Evolutionary conservation across 2,797 vertebrate genomes (phyloP), one percentile per base, ranked within the genome.

Genomic region (Siniperca obscura): DNA sequence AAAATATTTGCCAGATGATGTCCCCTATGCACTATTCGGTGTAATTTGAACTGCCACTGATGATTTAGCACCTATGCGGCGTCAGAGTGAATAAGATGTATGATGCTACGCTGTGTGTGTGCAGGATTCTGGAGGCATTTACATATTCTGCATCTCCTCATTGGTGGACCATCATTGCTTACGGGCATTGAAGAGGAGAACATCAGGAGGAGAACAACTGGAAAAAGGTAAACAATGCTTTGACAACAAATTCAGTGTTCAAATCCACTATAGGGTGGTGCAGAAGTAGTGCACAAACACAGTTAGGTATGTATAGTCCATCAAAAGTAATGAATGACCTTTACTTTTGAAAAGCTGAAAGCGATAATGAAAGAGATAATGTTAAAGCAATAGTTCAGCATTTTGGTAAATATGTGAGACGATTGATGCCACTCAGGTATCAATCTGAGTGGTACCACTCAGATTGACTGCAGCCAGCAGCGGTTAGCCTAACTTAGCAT

Each of bases 61-160:
- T 80, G 83, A 88, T 87, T 84, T 78, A 87, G 9, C 59, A 84
- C 69, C 76, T 44, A 10, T 61, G 55, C 5, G 6, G 56, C 56
- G 36, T 64, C n/a, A 71, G 25, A 55, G n/a, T 75, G 76, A 90
- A 55, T 42, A 73, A 86, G 86, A 84, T 82, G 66, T 72, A 90
- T 64, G 61, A 83, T 30, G 38, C 46, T 76, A 50, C 1, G 0
- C 17, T 48, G 19, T 73, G 69, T 61, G 57, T 61, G n/a, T 70
- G 60, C 61, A 76, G 64, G n/a, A 70, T 52, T 74, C 42, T 40
- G 60, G 53, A 38, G 36, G 7, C 11, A 74, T 89, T 91, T 82
- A 80, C 81, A 90, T 89, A 78, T 85, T 73, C 61, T 80, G 77
- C 72, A 70, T 30, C 64, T 56, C 61, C 66, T 82, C 76, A 66